Evolutionary conservation across 2,113 vertebrate genomes (phyloP).

Genomic region (Coryphaenoides rupestris): DNA sequence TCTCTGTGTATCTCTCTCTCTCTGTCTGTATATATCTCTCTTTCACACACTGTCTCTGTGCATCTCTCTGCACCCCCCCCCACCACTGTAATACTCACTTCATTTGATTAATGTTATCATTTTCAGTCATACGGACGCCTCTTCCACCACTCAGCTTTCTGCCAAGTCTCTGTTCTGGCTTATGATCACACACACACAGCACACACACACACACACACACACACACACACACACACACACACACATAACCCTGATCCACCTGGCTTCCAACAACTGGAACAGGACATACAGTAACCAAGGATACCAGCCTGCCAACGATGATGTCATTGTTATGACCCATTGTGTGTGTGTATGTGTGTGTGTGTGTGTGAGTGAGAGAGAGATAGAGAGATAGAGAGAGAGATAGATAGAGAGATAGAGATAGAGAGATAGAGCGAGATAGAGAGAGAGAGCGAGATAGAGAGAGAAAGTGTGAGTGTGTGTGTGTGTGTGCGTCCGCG

Average conservation of each 20-base stretch:
- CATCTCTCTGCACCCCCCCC: too few relatives aligned
- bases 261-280: constrained; percentile 61
- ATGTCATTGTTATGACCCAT: constrained; percentile 55
- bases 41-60: background rate
- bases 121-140: background rate
- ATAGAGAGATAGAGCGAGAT: too few relatives aligned
- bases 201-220: too few relatives aligned
- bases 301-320: constrained; percentile 59
- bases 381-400: too few relatives aligned
- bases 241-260: constrained; percentile 44
- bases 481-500: constrained; percentile 22
- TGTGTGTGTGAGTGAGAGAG: too few relatives aligned
- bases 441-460: too few relatives aligned
- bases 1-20: background rate
- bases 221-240: too few relatives aligned
- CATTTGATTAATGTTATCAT: too few relatives aligned
- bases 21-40: background rate
- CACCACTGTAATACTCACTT: too few relatives aligned
- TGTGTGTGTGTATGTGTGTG: constrained; percentile 17
- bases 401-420: too few relatives aligned
- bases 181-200: background rate
- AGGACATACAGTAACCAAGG: constrained; percentile 53
- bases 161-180: background rate
- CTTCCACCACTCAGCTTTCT: background rate
- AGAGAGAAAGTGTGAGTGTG: too few relatives aligned